Conservation (phyloP, 2,113 vertebrate species). For the Climacteris rufus region DNA sequence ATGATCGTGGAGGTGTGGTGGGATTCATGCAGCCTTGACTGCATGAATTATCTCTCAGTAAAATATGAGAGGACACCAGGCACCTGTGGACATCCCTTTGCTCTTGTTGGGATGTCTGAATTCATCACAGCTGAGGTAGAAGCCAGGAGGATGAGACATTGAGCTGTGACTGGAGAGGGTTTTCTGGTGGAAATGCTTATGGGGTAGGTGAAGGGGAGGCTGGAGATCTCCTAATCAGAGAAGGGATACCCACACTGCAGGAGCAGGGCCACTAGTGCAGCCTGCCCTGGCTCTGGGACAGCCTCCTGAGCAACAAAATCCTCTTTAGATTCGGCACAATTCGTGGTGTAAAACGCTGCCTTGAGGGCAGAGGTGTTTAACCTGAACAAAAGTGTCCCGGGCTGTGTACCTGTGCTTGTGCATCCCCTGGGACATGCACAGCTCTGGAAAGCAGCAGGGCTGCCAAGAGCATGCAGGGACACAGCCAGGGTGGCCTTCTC, state of each 20-base stretch:
- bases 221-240: not conserved
- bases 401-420: not conserved
- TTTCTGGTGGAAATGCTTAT: not conserved
- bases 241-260: accelerated
- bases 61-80: accelerated
- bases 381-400: accelerated
- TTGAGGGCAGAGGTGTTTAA: not conserved
- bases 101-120: not conserved
- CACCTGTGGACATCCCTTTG: not conserved
- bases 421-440: not conserved
- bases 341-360: not conserved
- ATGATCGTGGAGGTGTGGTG: not conserved
- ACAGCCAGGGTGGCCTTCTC: not conserved
- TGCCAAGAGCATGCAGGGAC: accelerated
- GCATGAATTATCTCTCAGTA: accelerated
- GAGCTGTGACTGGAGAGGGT: not conserved
- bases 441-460: not conserved
- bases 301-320: not conserved
- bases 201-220: not conserved
- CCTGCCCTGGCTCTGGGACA: not conserved
- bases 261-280: accelerated
- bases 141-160: not conserved
- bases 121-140: not conserved
- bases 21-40: accelerated
- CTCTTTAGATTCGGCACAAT: not conserved